phyloP scores from a whole-genome alignment of 2,888 invertebrate species.

The Hemaris fuciformis region DNA sequence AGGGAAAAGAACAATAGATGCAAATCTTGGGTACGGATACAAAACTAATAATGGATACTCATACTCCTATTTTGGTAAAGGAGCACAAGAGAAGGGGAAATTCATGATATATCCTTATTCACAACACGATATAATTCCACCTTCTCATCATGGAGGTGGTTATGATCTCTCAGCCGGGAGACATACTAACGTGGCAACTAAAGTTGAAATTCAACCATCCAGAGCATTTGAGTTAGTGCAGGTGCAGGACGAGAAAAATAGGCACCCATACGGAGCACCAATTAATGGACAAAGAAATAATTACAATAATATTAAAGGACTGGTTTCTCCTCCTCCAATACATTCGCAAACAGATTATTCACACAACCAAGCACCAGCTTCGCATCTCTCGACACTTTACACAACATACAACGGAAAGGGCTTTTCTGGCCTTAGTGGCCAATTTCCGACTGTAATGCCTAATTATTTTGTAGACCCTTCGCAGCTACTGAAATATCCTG shows the following conservation, averaged over 20 bases:
- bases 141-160: slow-evolving; percentile 26
- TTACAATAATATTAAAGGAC: slow-evolving; percentile 46
- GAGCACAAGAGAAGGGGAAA: slow-evolving; percentile 71
- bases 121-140: slow-evolving; percentile 82
- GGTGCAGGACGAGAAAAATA: slow-evolving; percentile 54
- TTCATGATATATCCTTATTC: slow-evolving; percentile 87
- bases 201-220: slow-evolving; percentile 82
- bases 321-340: slow-evolving; percentile 44
- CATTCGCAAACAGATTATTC: slow-evolving; percentile 26
- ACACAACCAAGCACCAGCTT: slow-evolving; percentile 18
- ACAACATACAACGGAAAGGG: slow-evolving; percentile 75
- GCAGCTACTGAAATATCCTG: slow-evolving; percentile 67
- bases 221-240: slow-evolving; percentile 77
- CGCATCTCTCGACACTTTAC: slow-evolving; percentile 59
- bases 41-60: slow-evolving; percentile 76
- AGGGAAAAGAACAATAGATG: slow-evolving; percentile 87
- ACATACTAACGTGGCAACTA: slow-evolving; percentile 43
- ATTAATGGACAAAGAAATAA: slow-evolving; percentile 26
- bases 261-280: slow-evolving; percentile 45
- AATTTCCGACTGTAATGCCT: slow-evolving; percentile 73
- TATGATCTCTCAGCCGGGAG: slow-evolving; percentile 37
- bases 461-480: slow-evolving; percentile 72
- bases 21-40: slow-evolving; percentile 86
- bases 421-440: slow-evolving; percentile 66
- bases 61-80: slow-evolving; percentile 76